Percentiles rank a stretch among this genome's conserved stretches.
Evolutionary conservation across 2,888 invertebrate species (phyloP).

Genomic region (Listrodromus nycthemerus): DNA sequence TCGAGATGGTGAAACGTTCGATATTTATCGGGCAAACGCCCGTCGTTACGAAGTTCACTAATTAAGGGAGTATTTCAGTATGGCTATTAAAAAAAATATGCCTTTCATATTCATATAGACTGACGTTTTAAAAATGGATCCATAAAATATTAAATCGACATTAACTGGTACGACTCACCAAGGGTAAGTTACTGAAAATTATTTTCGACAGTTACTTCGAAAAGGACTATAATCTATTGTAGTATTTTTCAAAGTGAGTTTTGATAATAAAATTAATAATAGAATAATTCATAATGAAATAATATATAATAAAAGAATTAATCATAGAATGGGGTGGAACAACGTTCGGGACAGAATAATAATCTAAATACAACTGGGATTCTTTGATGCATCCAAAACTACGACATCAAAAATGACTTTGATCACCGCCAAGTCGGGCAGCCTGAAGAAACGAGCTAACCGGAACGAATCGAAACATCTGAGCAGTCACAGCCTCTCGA

Average conservation of each 20-base stretch:
- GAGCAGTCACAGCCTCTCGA: conserved; percentile 5
- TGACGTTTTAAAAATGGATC: neutral
- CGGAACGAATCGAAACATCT: conserved; percentile 22
- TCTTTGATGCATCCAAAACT: conserved; percentile 45
- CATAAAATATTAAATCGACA: neutral
- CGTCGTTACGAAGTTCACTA: conserved; percentile 62
- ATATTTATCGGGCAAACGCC: conserved; percentile 63
- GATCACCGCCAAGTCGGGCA: neutral
- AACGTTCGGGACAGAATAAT: neutral
- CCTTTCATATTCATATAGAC: neutral
- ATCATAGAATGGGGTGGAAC: neutral
- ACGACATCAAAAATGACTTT: conserved; percentile 43
- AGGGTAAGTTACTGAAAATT: neutral
- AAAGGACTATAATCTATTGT: neutral
- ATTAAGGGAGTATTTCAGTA: conserved; percentile 11
- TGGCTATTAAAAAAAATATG: neutral
- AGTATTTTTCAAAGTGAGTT: no score
- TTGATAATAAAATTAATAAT: no score
- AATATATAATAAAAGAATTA: no score
- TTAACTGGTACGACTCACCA: neutral
- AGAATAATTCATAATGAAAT: no score
- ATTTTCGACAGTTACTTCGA: neutral
- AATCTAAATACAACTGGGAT: conserved; percentile 40
- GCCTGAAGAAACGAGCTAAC: neutral
- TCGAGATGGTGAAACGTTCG: conserved; percentile 40